phyloP scores from a whole-genome alignment of 1,140 invertebrate genomes.

The Plutomurus gul region DNA sequence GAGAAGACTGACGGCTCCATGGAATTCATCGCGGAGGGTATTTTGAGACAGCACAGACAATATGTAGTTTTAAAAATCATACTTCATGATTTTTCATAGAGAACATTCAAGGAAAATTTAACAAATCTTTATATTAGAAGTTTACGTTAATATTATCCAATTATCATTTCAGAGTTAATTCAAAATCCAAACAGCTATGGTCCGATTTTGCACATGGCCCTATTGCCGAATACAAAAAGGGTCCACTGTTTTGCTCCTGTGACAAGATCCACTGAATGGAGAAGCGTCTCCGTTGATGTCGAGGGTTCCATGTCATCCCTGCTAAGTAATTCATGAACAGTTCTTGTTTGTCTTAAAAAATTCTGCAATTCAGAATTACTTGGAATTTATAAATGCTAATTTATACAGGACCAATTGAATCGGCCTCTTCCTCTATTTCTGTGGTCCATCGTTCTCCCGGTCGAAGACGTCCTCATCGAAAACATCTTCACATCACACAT shows the following conservation, averaged over 20 bases:
- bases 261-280: conserved; percentile 47
- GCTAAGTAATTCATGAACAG: too few species aligned
- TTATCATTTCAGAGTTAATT: conserved; percentile 34
- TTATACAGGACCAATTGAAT: not conserved
- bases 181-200: conserved; percentile 42
- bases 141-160: not conserved
- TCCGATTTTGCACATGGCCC: conserved; percentile 32
- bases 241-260: conserved; percentile 51
- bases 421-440: not conserved
- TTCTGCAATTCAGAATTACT: too few species aligned
- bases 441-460: not conserved
- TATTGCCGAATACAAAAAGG: conserved; percentile 32
- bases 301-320: too few species aligned
- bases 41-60: not conserved
- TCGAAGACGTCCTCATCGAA: not conserved
- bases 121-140: not conserved
- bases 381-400: too few species aligned
- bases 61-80: not conserved
- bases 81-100: too few species aligned
- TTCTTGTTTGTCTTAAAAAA: too few species aligned
- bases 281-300: conserved; percentile 36
- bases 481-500: not conserved
- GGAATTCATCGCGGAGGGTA: conserved; percentile 38
- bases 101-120: too few species aligned
- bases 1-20: conserved; percentile 48